Base-by-base conservation (phyloP, 2,888 invertebrate genomes). In the Cephalotes varians region DNA sequence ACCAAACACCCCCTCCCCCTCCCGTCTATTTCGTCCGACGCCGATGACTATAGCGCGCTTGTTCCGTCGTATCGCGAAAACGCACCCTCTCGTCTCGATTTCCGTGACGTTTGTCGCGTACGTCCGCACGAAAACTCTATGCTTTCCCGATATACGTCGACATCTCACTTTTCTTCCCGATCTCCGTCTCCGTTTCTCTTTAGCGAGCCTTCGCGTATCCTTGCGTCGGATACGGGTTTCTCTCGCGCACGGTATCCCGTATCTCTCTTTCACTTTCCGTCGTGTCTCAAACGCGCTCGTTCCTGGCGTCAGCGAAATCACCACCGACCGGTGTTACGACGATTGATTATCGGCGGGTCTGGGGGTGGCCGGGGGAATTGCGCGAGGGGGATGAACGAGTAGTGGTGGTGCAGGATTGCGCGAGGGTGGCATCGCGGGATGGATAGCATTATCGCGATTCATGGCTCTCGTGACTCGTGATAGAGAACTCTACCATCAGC, bases 271-370 rank as follows among this genome's bases (percentile, higher is more conserved):
- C 67, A 44, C 69, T 51, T 44, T 83, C 64, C 72, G 71, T 64
- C 72, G 81, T 79, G 88, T 81, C 85, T 81, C 74, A 82, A 82
- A 87, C 47, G 65, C 88, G 86, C 44, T 84, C 88, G 86, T 88
- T 90, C 72, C 86, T 85, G 85, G 89, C 89, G 89, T 88, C 90
- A 88, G 90, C 82, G 91, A 92, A 92, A 92, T 93, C 91, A 92
- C 77, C 77, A 79, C 92, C 92, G 91, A 92, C 92, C 93, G 92
- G 93, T 93, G 93, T 94, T 94, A 93, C 94, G 94, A 94, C 94
- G 94, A 94, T 94, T 94, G 94, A 94, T 94, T 94, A 94, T 94
- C 93, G 93, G 92, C 91, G 92, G 91, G 91, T 91, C 91, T 90
- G 91, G 91, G 88, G 88, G 88, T 83, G 86, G 92, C 91, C 90